Percentiles rank a stretch among this genome's conserved stretches.
These are phyloP conservation scores for Antechinus flavipes DNA, from an alignment of 2,113 vertebrate species.

Conservation along the genomic window DNA sequence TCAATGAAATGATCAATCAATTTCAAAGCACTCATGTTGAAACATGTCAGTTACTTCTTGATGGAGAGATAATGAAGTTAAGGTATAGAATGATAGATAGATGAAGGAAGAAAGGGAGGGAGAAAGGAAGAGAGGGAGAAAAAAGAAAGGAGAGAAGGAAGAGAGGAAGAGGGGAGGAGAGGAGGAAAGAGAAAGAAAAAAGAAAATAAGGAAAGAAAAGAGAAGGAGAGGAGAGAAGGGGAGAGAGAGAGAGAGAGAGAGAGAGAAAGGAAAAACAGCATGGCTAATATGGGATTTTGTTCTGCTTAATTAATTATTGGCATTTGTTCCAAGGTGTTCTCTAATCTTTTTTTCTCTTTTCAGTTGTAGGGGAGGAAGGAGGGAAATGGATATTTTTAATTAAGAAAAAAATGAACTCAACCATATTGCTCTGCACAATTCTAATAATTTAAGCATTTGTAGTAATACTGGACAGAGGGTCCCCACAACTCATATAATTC, in stretches of 20 bases:
- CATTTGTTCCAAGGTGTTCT: not conserved
- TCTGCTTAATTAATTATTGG: not conserved
- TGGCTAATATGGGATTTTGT: not conserved
- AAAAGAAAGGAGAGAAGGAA: too few species aligned
- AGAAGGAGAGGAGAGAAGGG: too few species aligned
- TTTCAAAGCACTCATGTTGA: not conserved
- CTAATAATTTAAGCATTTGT: constrained; percentile 76
- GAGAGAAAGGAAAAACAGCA: not conserved
- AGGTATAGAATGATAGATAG: too few species aligned
- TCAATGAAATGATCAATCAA: not conserved
- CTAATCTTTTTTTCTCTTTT: not conserved
- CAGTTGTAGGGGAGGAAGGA: not conserved
- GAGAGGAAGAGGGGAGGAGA: too few species aligned
- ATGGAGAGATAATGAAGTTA: not conserved
- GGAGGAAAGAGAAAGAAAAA: too few species aligned
- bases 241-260: too few species aligned
- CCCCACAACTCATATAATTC: constrained; percentile 71
- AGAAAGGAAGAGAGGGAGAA: too few species aligned
- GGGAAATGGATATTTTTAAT: not conserved
- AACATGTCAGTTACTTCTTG: not conserved
- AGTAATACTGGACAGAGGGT: constrained; percentile 51
- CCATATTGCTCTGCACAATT: constrained; percentile 69
- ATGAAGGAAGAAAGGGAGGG: too few species aligned
- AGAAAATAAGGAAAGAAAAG: too few species aligned
- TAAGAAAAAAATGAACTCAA: constrained; percentile 60